Evolutionary conservation across 2,797 vertebrate species (phyloP).

Genomic region (Pogoniulus pusillus): DNA sequence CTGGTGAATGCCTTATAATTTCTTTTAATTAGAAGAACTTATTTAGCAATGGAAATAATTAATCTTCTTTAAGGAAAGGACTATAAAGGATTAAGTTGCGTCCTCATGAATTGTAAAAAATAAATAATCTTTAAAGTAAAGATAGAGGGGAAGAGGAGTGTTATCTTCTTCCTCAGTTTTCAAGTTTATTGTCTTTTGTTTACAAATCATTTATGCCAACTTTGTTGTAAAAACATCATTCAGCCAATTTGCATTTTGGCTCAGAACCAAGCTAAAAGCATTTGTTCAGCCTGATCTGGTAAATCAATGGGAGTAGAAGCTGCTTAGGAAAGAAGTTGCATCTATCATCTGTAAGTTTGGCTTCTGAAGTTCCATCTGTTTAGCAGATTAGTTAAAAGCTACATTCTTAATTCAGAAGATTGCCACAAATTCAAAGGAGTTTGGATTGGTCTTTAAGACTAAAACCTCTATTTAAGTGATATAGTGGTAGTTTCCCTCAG

Average conservation of each 20-base stretch:
- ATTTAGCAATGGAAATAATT: slow-evolving; percentile 57
- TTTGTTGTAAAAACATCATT: background rate
- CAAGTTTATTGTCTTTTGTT: background rate
- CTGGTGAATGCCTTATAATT: slow-evolving; percentile 43
- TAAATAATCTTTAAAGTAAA: background rate
- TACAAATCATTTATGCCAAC: background rate
- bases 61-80: slow-evolving; percentile 45
- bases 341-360: background rate
- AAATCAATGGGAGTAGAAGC: background rate
- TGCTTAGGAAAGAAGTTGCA: background rate
- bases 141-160: background rate
- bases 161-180: background rate
- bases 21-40: slow-evolving; percentile 60
- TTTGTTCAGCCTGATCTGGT: background rate
- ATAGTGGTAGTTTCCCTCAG: background rate
- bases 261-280: background rate
- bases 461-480: background rate
- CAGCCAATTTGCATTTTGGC: background rate
- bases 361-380: background rate
- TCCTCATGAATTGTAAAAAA: slow-evolving; percentile 10
- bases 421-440: background rate
- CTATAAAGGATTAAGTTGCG: slow-evolving; percentile 7
- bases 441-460: background rate
- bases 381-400: background rate
- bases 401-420: background rate